Base-by-base conservation (phyloP, 1,140 invertebrate genomes). In the Globodera rostochiensis region DNA sequence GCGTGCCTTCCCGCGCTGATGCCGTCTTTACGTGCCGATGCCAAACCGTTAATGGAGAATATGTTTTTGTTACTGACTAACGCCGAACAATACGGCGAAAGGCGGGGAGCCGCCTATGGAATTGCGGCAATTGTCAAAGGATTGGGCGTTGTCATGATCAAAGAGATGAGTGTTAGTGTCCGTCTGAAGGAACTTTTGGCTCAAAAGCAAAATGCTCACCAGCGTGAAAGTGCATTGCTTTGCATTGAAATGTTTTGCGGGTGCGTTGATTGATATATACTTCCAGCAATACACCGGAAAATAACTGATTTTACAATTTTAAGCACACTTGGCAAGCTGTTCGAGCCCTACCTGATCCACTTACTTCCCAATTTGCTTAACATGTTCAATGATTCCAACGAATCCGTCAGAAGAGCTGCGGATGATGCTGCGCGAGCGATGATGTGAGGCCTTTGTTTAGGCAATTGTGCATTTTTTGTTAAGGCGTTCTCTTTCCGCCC, bases 271-370 rank as follows among this genome's bases (percentile, higher is more conserved):
- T 36, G 36, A 36, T 36, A 36, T 36, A 36, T 36, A 36, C 36
- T 36, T 74, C 60, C n/a, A 60, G 67, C 21, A 19, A 6, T 47
- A 9, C 66, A 21, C 53, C 64, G 7, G 13, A 36, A 45, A 71
- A 76, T 3, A n/a, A 6, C 75, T 15, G 70, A 9, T 82, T 46
- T n/a, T 15, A 47, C 47, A 60, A 45, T 81, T 70, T 87, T 87
- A 4, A 86, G 80, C 45, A 83, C 81, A 13, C 67, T 88, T 67
- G 87, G 96, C 0, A 93, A 96, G 80, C 91, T 98, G 60, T 99
- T 99, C 91, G 98, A 99, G 90, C 97, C 97, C 0, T 99, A 99
- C 91, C 96, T 99, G 82, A 95, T 99, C 53, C 95, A 98, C 90
- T 95, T 98, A 60, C 91, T 99, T 76, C 96, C 96, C 3, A 94